Conservation (phyloP, 2,113 vertebrate genomes). For the Hepsetus odoe region DNA sequence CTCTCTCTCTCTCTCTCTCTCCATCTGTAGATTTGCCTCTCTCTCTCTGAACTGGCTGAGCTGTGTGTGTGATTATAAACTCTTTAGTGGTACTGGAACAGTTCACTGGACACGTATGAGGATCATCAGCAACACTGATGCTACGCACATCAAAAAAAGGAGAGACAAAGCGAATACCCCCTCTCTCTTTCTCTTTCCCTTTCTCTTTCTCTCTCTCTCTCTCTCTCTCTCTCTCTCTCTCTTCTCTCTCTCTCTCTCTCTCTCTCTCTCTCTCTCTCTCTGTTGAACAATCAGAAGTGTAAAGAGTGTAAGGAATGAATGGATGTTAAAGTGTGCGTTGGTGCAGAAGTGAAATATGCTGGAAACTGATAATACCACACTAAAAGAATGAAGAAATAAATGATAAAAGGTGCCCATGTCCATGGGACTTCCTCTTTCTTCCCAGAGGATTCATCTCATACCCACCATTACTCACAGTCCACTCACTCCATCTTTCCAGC, state of each 20-base stretch:
- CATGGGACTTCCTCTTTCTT: background rate
- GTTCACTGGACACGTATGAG: background rate
- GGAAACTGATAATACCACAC: background rate
- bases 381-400: background rate
- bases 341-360: background rate
- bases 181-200: slow-evolving; percentile 2
- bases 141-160: background rate
- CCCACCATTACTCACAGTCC: background rate
- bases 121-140: slow-evolving; percentile 1
- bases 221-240: background rate
- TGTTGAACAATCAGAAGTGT: background rate
- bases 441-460: slow-evolving; percentile 5
- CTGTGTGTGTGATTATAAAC: background rate
- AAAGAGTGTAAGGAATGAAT: background rate
- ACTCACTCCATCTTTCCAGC: background rate
- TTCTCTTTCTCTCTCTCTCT: no score
- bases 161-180: background rate
- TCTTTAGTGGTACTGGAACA: background rate
- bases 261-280: background rate
- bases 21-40: no score
- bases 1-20: background rate
- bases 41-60: background rate
- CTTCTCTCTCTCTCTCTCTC: background rate
- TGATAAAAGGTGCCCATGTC: background rate
- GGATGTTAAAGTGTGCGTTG: background rate